Conservation (phyloP, 2,797 vertebrate genomes). For the Acanthurus lineatus region DNA sequence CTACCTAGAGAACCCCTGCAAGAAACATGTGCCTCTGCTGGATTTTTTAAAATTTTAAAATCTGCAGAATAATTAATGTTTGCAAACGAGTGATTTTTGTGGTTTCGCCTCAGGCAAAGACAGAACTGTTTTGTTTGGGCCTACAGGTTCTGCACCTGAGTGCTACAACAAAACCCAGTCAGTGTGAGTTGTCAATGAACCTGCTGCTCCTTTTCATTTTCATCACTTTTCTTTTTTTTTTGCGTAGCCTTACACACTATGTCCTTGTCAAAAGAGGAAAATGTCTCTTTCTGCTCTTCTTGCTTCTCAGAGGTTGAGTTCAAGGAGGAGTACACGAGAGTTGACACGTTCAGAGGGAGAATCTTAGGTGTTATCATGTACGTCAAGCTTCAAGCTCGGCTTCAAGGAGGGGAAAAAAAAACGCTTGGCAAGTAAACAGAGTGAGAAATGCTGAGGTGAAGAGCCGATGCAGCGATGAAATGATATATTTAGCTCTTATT, state of each 20-base stretch:
- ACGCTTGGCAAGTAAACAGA: constrained; percentile 4
- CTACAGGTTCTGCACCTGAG: constrained; percentile 34
- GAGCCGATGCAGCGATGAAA: constrained; percentile 23
- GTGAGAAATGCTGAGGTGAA: constrained; percentile 16
- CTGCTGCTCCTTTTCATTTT: constrained; percentile 9
- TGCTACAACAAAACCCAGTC: background rate
- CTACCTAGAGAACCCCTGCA: constrained; percentile 34
- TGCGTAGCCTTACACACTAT: constrained; percentile 10
- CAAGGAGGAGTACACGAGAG: background rate
- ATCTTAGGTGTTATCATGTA: constrained; percentile 8
- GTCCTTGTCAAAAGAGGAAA: background rate
- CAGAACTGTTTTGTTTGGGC: constrained; percentile 38
- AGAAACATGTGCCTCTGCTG: constrained; percentile 39
- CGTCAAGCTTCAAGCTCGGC: constrained; percentile 23
- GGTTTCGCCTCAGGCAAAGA: constrained; percentile 33
- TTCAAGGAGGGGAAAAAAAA: background rate
- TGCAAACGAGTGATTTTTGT: constrained; percentile 12
- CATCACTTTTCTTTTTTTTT: background rate
- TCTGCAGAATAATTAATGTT: constrained; percentile 48
- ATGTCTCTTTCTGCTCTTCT: background rate
- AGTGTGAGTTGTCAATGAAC: constrained; percentile 1
- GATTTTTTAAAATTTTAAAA: constrained; percentile 29
- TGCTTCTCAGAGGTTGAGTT: background rate
- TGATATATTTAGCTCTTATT: constrained; percentile 41
- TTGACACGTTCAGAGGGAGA: constrained; percentile 3